Evolutionary conservation across 2,888 invertebrate species (phyloP), one percentile per base, ranked within the genome.

Genomic region (Lagria hirta): DNA sequence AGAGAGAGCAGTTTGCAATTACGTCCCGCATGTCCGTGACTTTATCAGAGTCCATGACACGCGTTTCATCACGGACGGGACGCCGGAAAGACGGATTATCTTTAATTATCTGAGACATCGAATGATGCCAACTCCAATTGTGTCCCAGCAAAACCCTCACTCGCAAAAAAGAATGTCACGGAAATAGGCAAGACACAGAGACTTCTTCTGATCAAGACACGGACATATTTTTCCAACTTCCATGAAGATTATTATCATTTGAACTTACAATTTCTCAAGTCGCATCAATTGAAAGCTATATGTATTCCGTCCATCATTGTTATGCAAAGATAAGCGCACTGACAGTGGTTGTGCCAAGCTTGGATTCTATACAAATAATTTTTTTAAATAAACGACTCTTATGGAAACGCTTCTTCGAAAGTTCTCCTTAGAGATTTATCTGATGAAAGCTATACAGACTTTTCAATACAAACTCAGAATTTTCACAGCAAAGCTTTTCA

Each of bases 51-150:
- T 52, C 60, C 52, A 58, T 60, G 64, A 62, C 62, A 60, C 57
- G 58, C 57, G 62, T 64, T 62, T 64, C 62, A 64, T 66, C 65
- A 61, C 56, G 54, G 54, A 53, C 52, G 58, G 54, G 54, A 53
- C 52, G 58, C 55, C 52, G 58, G 57, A 59, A 64, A 68, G 66
- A 68, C 62, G 65, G 66, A 68, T 67, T 67, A 67, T 66, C 67
- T 66, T 67, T 66, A 68, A 68, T 68, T 68, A 68, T 65, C 68
- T 61, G 54, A 60, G 65, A 65, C 66, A 60, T 64, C 65, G 60
- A 59, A 62, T 60, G 61, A 60, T 57, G 62, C 58, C 58, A 50
- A 51, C 50, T 58, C 55, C 61, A 55, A 56, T 58, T 57, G 57
- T 57, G 57, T 58, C 48, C 38, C 37, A 28, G 35, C 41, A 48